A percentile compares a stretch with the other conserved stretches of the same genome.
These are phyloP conservation scores for Frankliniella intonsa DNA, from an alignment of 2,888 invertebrate species.

Conservation along the genomic window DNA sequence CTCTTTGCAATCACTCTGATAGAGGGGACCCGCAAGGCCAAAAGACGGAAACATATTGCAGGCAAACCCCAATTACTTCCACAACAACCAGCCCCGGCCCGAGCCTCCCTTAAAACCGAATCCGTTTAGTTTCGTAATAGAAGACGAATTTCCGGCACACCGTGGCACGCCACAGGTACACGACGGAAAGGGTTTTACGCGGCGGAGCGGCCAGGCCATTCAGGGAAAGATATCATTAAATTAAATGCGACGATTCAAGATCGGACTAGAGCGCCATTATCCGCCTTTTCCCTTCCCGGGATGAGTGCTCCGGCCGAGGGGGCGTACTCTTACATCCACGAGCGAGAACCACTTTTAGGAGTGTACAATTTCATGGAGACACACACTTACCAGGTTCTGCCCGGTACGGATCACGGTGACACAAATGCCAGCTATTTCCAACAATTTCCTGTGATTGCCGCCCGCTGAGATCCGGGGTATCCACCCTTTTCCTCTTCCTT, in stretches of 20 bases:
- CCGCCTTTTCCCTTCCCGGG: no score
- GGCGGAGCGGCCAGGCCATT: background rate
- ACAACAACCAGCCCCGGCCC: no score
- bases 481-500: background rate
- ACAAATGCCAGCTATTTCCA: background rate
- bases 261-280: no score
- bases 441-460: background rate
- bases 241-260: no score
- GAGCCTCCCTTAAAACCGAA: background rate
- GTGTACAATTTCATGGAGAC: background rate
- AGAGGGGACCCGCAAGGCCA: no score
- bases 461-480: background rate
- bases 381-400: background rate
- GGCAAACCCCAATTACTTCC: background rate
- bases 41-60: no score
- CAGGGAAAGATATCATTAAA: slow-evolving; percentile 15
- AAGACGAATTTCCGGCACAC: slow-evolving; percentile 12
- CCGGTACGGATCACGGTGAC: background rate
- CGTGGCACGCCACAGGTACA: background rate
- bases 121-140: slow-evolving; percentile 25
- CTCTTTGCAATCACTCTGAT: no score
- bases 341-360: background rate
- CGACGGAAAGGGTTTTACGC: background rate
- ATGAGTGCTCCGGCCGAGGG: no score
- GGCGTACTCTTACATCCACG: no score